These are phyloP conservation scores for Atta cephalotes DNA, from an alignment of 1,140 invertebrate genomes.

Conservation along the genomic window DNA sequence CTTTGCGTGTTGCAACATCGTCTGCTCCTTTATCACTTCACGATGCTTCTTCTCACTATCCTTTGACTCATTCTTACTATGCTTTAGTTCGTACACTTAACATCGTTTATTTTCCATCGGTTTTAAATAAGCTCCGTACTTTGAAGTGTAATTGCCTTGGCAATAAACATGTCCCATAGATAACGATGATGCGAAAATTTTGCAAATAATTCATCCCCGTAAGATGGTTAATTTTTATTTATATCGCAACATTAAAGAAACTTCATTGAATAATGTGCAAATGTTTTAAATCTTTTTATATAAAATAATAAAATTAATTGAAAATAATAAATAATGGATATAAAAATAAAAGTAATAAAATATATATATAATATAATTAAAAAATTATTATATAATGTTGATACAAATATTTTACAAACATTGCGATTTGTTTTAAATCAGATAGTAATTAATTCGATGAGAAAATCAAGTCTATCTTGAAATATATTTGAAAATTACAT, in stretches of 20 bases:
- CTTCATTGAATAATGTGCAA: neutral
- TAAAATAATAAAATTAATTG: slow-evolving; percentile 13
- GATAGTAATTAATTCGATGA: neutral
- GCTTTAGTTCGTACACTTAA: neutral
- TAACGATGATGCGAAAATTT: neutral
- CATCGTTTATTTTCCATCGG: slow-evolving; percentile 22
- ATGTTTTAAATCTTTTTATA: neutral
- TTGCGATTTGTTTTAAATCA: neutral
- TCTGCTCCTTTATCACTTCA: slow-evolving; percentile 44
- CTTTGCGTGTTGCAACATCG: slow-evolving; percentile 60
- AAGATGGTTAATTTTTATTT: slow-evolving; percentile 5
- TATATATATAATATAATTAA: neutral
- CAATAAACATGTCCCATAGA: neutral
- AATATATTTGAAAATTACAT: slow-evolving; percentile 46
- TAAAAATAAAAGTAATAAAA: neutral
- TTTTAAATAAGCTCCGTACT: slow-evolving; percentile 20
- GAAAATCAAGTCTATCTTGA: slow-evolving; percentile 31
- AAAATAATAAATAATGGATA: neutral
- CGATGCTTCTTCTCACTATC: slow-evolving; percentile 3
- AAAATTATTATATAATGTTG: neutral
- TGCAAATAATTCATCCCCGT: neutral
- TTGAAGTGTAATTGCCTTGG: neutral
- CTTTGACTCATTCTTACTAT: slow-evolving; percentile 34
- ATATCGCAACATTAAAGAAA: neutral
- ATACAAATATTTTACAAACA: slow-evolving; percentile 5